phyloP scores from a whole-genome alignment of 2,797 vertebrate genomes.

The Neosilurus mollespiculum region DNA sequence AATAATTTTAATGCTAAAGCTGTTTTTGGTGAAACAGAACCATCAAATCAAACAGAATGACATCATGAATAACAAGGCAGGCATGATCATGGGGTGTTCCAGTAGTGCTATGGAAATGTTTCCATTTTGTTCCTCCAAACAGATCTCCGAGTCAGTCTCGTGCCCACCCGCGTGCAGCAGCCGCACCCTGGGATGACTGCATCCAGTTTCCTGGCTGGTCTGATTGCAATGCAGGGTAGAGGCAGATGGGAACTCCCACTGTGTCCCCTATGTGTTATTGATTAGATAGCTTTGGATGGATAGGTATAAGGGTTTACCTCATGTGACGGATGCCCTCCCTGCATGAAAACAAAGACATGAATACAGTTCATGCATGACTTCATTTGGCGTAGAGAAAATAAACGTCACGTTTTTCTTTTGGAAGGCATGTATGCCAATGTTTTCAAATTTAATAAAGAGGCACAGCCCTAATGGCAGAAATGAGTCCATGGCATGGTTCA shows the following conservation, averaged over 20 bases:
- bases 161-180: conserved; percentile 38
- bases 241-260: conserved; percentile 32
- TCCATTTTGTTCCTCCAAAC: conserved; percentile 35
- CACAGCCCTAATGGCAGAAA: conserved; percentile 26
- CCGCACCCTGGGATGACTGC: conserved; percentile 65
- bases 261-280: conserved; percentile 24
- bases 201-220: conserved; percentile 58
- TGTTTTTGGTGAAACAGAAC: conserved; percentile 23
- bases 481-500: not conserved
- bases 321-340: conserved; percentile 7
- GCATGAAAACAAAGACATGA: conserved; percentile 32
- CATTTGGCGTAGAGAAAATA: conserved; percentile 30
- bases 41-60: conserved; percentile 31
- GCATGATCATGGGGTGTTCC: conserved; percentile 32
- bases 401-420: conserved; percentile 3
- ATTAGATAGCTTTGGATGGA: conserved; percentile 18
- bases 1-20: not conserved
- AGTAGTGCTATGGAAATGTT: conserved; percentile 37
- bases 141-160: conserved; percentile 17
- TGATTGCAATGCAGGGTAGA: conserved; percentile 55
- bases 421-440: not conserved
- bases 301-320: not conserved
- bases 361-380: conserved; percentile 29
- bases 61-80: conserved; percentile 39
- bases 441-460: conserved; percentile 11